phyloP scores from a whole-genome alignment of 2,113 vertebrate genomes.

The Engystomops pustulosus region DNA sequence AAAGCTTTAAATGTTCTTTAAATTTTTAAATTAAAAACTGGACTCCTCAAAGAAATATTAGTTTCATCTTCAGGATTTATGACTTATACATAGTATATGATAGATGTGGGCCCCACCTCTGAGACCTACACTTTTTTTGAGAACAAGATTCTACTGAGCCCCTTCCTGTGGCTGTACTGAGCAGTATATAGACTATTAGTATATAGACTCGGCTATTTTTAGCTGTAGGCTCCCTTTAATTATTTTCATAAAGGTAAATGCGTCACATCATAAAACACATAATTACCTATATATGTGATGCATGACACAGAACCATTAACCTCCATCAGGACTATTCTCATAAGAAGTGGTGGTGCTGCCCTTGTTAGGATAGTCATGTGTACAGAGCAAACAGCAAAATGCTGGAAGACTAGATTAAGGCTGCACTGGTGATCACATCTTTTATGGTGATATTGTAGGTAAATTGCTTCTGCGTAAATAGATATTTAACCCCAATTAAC shows the following conservation, averaged over 20 bases:
- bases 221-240: background rate
- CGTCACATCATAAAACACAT: background rate
- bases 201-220: too few relatives aligned
- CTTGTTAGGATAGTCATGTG: background rate
- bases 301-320: background rate
- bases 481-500: conserved; percentile 5
- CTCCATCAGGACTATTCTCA: background rate
- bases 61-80: too few relatives aligned
- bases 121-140: too few relatives aligned
- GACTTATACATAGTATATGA: too few relatives aligned
- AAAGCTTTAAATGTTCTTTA: too few relatives aligned
- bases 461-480: background rate
- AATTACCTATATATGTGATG: conserved; percentile 14
- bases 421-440: background rate
- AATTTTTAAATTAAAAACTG: too few relatives aligned
- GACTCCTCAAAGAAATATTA: too few relatives aligned
- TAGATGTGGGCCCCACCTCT: too few relatives aligned
- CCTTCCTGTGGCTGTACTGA: too few relatives aligned
- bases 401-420: background rate
- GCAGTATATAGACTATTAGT: too few relatives aligned
- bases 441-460: background rate
- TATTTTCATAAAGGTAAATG: background rate
- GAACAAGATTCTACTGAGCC: too few relatives aligned
- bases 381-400: background rate
- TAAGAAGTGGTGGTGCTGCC: background rate